Percentiles rank a stretch among this genome's conserved stretches.
Conservation (phyloP, 2,888 invertebrate genomes). For the Ectobius pallidus region DNA sequence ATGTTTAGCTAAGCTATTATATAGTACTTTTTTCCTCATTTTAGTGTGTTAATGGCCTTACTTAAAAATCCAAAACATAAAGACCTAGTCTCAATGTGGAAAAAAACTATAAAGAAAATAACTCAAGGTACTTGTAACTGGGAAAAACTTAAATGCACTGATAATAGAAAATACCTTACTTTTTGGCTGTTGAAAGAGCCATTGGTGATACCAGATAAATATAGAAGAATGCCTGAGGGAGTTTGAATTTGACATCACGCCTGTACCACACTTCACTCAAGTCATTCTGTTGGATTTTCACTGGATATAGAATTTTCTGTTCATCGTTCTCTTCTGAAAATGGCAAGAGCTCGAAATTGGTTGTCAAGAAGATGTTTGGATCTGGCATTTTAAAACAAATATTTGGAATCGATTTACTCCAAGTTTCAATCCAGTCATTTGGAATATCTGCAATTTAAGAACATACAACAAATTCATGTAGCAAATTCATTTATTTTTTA, state of each 20-base stretch:
- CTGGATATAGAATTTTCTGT: slow-evolving; percentile 58
- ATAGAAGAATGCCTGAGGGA: slow-evolving; percentile 77
- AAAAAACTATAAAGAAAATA: too few species aligned
- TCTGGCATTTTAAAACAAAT: slow-evolving; percentile 70
- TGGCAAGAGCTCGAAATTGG: slow-evolving; percentile 68
- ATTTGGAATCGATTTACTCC: slow-evolving; percentile 64
- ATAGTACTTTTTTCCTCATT: too few species aligned
- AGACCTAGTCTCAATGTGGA: too few species aligned
- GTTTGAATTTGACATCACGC: slow-evolving; percentile 79
- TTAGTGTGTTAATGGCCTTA: too few species aligned
- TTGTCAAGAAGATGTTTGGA: slow-evolving; percentile 74
- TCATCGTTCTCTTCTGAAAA: slow-evolving; percentile 52
- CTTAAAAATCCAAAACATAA: too few species aligned
- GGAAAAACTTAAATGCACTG: too few species aligned
- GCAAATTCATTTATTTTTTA: too few species aligned
- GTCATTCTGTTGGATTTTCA: slow-evolving; percentile 62
- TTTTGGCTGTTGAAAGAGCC: slow-evolving; percentile 51
- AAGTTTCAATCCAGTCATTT: slow-evolving; percentile 64
- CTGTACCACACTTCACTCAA: slow-evolving; percentile 80
- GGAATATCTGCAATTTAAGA: slow-evolving; percentile 61
- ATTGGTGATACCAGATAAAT: slow-evolving; percentile 76
- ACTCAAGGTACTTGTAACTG: too few species aligned
- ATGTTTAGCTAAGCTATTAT: too few species aligned
- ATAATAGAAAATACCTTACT: too few species aligned
- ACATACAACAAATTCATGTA: slow-evolving; percentile 25